These are phyloP conservation scores for Drosophila varians DNA, from an alignment of 1,140 invertebrate species.

Conservation along the genomic window DNA sequence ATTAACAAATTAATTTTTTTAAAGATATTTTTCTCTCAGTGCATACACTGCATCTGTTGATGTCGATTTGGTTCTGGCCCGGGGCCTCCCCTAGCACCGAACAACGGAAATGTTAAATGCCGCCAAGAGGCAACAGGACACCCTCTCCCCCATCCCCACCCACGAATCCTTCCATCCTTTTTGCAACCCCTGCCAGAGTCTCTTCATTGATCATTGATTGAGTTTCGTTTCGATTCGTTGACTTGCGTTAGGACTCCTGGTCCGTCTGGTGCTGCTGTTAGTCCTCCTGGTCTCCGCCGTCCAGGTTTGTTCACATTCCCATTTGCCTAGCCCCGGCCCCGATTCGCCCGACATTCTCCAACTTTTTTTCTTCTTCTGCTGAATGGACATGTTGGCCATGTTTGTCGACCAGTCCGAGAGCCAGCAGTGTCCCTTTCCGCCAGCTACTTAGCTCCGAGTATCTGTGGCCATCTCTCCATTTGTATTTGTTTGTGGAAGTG, in stretches of 20 bases:
- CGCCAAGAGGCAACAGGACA: conserved; percentile 49
- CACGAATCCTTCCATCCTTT: neutral
- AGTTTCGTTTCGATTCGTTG: conserved; percentile 67
- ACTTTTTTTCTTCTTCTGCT: conserved; percentile 22
- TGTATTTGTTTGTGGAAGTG: conserved; percentile 50
- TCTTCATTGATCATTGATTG: conserved; percentile 80
- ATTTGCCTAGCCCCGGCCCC: conserved; percentile 25
- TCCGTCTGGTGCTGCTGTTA: too few relatives aligned
- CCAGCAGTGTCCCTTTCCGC: conserved; percentile 4
- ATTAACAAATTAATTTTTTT: neutral
- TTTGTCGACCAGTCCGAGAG: conserved; percentile 48
- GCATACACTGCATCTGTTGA: conserved; percentile 27
- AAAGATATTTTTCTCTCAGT: conserved; percentile 1
- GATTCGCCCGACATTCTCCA: too few relatives aligned
- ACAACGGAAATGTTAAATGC: conserved; percentile 80
- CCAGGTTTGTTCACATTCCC: conserved; percentile 19
- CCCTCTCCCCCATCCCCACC: neutral
- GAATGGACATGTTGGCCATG: conserved; percentile 73
- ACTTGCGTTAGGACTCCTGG: conserved; percentile 30
- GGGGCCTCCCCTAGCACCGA: conserved; percentile 48
- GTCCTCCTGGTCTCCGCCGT: conserved; percentile 6
- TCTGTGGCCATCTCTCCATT: conserved; percentile 19
- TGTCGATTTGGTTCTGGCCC: conserved; percentile 9
- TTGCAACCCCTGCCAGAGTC: conserved; percentile 13
- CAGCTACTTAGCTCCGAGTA: conserved; percentile 50